Evolutionary conservation across 2,113 vertebrate genomes (phyloP).

Genomic region (Echinops telfairi): DNA sequence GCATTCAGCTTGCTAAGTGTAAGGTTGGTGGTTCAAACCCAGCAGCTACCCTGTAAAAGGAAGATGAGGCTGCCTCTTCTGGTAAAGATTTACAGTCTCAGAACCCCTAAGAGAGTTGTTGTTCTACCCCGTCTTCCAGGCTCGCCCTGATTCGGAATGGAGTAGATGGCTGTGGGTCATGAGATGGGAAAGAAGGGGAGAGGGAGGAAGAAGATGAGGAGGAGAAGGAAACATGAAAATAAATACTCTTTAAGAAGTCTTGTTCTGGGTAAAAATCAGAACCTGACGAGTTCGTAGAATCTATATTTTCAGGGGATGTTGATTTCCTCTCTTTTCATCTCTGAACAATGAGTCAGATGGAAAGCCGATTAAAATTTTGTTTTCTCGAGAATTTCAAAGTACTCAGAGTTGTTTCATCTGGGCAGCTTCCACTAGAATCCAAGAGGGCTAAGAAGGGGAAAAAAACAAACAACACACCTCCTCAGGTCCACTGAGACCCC

Average conservation of each 20-base stretch:
- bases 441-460: neutral
- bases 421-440: conserved; percentile 76
- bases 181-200: neutral
- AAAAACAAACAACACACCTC: neutral
- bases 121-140: too few relatives aligned
- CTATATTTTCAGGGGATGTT: conserved; percentile 78
- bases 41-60: too few relatives aligned
- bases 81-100: too few relatives aligned
- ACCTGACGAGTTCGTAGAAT: conserved; percentile 76
- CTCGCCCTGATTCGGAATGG: too few relatives aligned
- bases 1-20: too few relatives aligned
- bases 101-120: too few relatives aligned
- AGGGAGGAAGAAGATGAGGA: neutral
- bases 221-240: neutral
- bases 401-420: conserved; percentile 80
- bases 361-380: conserved; percentile 81
- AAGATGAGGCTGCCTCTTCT: too few relatives aligned
- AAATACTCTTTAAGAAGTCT: conserved; percentile 45
- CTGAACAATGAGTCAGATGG: conserved; percentile 85
- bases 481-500: neutral
- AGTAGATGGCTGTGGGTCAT: neutral
- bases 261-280: conserved; percentile 56
- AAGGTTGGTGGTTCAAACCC: too few relatives aligned
- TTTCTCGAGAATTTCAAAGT: conserved; percentile 85
- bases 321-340: conserved; percentile 88